Evolutionary conservation across 2,113 vertebrate species (phyloP), one percentile per base, ranked within the genome.

Genomic region (Caranx ignobilis): DNA sequence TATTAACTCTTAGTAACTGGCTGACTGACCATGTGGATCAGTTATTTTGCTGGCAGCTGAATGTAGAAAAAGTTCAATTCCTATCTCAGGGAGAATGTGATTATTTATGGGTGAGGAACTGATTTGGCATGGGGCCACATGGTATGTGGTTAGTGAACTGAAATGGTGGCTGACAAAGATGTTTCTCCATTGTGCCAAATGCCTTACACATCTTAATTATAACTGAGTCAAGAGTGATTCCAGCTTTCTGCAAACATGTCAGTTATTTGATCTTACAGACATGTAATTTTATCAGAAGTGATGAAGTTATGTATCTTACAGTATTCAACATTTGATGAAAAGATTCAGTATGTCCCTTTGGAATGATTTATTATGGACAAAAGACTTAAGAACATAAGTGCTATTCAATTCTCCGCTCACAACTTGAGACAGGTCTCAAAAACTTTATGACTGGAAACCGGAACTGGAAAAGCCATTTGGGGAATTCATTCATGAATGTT

Each of bases 161-260:
- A 60, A 69, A 52, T 12, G 41, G 34, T 62, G 69, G 19, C 57
- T 64, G 78, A 70, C 9, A 71, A 16, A 62, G 16, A 68, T 56
- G 59, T 31, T 69, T 56, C 39, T 35, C 19, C 11, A 13, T 55
- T 71, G 39, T 21, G 45, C 65, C 32, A 66, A 71, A 47, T 34
- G 15, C n/a, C n/a, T 35, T 39, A 8, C 6, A 3, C 5, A 34
- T 41, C 18, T 57, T 35, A 21, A 15, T 32, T 57, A 32, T 35
- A 37, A 41, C 32, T 57, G 11, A 31, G 11, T 31, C 26, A 5
- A 31, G 26, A 12, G 5, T 31, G 1, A 31, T 56, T 21, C 11
- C 8, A 21, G 21, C 1, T 21, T 52, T 52, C 18, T 5, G 10
- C 18, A 54, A 50, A 64, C 15, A 64, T 15, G 6, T 26, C 4